These are phyloP conservation scores for Cephalopholis sonnerati DNA, from an alignment of 2,113 vertebrate species.

Conservation along the genomic window DNA sequence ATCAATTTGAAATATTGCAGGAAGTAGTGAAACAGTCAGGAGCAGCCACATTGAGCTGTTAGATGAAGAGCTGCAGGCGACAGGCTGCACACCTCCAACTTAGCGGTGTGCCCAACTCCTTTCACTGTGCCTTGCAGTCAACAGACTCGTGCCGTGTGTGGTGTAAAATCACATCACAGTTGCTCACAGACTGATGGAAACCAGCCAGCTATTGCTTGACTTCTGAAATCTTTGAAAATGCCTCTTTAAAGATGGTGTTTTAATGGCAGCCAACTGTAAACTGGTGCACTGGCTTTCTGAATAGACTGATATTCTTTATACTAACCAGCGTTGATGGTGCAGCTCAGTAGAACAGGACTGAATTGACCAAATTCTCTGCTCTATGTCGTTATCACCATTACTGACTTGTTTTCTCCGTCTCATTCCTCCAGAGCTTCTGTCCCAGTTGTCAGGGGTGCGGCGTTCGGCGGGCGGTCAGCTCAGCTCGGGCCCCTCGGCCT, in stretches of 20 bases:
- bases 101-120: too few relatives aligned
- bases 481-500: slow-evolving; percentile 97
- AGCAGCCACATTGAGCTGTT: too few relatives aligned
- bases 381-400: neutral
- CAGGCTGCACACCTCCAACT: too few relatives aligned
- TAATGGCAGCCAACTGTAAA: neutral
- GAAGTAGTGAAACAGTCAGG: too few relatives aligned
- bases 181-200: too few relatives aligned
- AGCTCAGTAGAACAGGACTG: neutral
- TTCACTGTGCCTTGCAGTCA: too few relatives aligned
- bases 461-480: slow-evolving; percentile 98
- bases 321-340: neutral
- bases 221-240: too few relatives aligned
- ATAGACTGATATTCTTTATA: neutral
- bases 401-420: neutral
- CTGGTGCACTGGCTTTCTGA: neutral
- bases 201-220: too few relatives aligned
- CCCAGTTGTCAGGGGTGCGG: slow-evolving; percentile 97
- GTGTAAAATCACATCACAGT: too few relatives aligned
- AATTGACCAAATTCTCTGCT: neutral
- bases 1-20: too few relatives aligned
- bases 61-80: too few relatives aligned
- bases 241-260: neutral
- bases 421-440: slow-evolving; percentile 91
- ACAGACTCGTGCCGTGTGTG: too few relatives aligned